Base-by-base conservation (phyloP, 2,113 vertebrate genomes). In the Calidris pugnax region DNA sequence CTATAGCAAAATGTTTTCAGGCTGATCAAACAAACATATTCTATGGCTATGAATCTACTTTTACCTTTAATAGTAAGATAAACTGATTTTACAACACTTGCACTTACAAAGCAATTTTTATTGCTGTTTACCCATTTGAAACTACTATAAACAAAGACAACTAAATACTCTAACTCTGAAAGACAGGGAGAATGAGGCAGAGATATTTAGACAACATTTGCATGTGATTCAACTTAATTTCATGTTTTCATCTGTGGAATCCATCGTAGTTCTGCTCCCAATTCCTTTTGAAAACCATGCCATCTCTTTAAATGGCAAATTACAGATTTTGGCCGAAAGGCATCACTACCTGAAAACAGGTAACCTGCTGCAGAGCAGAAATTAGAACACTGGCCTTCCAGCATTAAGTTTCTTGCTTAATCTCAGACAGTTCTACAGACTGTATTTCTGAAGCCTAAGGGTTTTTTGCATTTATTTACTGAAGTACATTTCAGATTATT, bases 401-500 rank as follows among this genome's bases (percentile, higher is more conserved):
- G 50, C 41, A 77, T 77, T 5, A 77, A 78, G 6, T 68, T 93
- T 89, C 66, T 62, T 87, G 21, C 74, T 82, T 69, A 73, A 87
- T 64, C 76, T 85, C 83, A 93, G 62, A 73, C 77, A 87, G n/a
- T 82, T 92, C 71, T 82, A 45, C 4, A 10, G 39, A 77, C 66
- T 48, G n/a, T 66, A 76, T 67, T 95, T 87, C 84, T 79, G 41
- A 96, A 91, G 93, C 68, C 87, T 87, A 62, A 73, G 67, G 91
- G 48, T 12, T 14, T 83, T 91, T 89, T 95, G 76, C 47, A 67
- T 81, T 87, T 87, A 91, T 95, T 89, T 97, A 87, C 75, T 87
- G 59, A 90, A 96, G 72, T 83, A 56, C 35, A 43, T 77, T 88
- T 89, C 72, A 74, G 88, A 93, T 90, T 90, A 94, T 96, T 86